Base-by-base conservation (phyloP, 2,888 invertebrate genomes). In the Drymonia ruficornis region DNA sequence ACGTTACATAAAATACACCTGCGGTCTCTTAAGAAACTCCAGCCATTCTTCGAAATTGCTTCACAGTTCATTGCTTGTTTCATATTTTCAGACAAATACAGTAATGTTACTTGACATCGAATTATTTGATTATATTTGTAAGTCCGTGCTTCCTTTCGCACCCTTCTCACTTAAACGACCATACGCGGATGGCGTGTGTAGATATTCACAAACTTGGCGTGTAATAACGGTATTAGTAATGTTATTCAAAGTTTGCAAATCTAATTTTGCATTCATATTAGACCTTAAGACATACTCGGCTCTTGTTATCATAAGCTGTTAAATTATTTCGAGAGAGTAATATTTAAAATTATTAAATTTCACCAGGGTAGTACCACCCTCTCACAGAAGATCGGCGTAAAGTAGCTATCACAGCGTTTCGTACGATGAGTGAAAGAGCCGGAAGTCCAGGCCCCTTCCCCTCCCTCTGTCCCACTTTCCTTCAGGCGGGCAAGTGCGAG, bases 1-100 rank as follows among this genome's bases (percentile, higher is more conserved):
- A 65, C 70, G 75, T 77, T 76, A 81, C 78, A 86, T 87, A 85
- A 87, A 86, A 76, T 79, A 83, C 87, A 87, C 85, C 86, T 86
- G 87, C 70, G 83, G 82, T 81, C 80, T 74, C 78, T 78, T 83
- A 84, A 86, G 86, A 83, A 44, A 23, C 55, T 73, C 67, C 71
- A 70, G 73, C 76, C 78, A 82, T 79, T 81, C 75, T 78, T 63
- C 66, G 56, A 73, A 81, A 81, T 76, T 74, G 78, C 74, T 79
- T 76, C 78, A 74, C 78, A 77, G 75, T 75, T 80, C 79, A 78
- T 81, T 74, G 75, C 63, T 70, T 75, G 71, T 78, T 80, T 78
- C 73, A 79, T 80, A 77, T 78, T 74, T 73, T 56, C 61, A 53
- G 52, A 56, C 49, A 55, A 58, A 67, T 67, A 52, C 68, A 52